phyloP scores from a whole-genome alignment of 2,113 vertebrate species.

The Tyto alba region DNA sequence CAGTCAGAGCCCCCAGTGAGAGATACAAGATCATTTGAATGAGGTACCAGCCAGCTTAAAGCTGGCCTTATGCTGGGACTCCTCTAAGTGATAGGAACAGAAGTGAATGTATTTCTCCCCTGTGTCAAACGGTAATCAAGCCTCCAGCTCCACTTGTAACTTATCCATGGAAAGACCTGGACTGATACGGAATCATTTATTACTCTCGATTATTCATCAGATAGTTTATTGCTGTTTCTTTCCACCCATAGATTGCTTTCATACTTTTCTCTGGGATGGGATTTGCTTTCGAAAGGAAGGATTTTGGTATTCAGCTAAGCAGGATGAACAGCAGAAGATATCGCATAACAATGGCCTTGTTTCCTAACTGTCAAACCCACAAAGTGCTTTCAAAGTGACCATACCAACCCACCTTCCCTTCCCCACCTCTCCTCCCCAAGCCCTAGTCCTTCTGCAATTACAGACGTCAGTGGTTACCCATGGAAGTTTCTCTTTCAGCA shows the following conservation, averaged over 20 bases:
- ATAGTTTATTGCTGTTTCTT: not conserved
- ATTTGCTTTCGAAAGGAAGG: not conserved
- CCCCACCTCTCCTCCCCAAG: not conserved
- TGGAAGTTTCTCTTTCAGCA: conserved; percentile 20
- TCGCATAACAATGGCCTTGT: not conserved
- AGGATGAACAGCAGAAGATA: not conserved
- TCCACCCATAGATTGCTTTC: not conserved
- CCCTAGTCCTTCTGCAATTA: not conserved
- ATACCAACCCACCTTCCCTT: not conserved
- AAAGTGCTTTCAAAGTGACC: not conserved
- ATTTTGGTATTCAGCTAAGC: not conserved
- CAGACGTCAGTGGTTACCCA: not conserved
- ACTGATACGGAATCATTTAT: not conserved
- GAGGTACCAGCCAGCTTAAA: not conserved
- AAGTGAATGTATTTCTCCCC: not conserved
- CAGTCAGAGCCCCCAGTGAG: not conserved
- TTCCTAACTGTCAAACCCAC: not conserved
- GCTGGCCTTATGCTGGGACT: not conserved
- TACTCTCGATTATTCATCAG: not conserved
- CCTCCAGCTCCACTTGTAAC: not conserved
- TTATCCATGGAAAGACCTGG: not conserved
- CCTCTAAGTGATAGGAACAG: not conserved
- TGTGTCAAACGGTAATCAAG: not conserved
- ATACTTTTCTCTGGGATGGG: not conserved
- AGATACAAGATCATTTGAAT: not conserved